A percentile compares a stretch with the other conserved stretches of the same genome.
phyloP scores from a whole-genome alignment of 2,888 invertebrate genomes.

The Drosophila antonietae region DNA sequence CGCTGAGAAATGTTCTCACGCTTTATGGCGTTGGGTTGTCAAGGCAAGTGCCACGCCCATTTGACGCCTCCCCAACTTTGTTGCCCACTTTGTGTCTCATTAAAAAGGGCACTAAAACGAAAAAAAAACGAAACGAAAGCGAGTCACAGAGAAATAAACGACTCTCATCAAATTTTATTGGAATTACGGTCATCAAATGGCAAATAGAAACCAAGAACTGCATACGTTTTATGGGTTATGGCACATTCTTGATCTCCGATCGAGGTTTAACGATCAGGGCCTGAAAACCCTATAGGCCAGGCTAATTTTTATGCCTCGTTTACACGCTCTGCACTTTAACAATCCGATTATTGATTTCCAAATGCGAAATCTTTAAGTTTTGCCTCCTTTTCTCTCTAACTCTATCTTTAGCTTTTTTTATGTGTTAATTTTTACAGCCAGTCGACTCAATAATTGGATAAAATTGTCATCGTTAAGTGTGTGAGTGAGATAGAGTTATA shows the following conservation, averaged over 20 bases:
- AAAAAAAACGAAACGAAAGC: neutral
- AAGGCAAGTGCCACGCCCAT: conserved; percentile 35
- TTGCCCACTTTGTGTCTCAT: conserved; percentile 67
- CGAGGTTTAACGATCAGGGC: conserved; percentile 51
- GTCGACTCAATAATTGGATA: conserved; percentile 53
- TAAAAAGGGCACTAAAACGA: conserved; percentile 65
- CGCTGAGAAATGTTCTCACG: conserved; percentile 61
- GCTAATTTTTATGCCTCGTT: conserved; percentile 65
- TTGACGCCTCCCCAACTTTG: conserved; percentile 58
- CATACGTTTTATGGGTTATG: conserved; percentile 72
- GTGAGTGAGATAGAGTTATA: no score
- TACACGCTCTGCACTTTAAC: conserved; percentile 55
- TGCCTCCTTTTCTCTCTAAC: neutral
- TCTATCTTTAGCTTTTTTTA: conserved; percentile 17
- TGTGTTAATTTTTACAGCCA: conserved; percentile 54
- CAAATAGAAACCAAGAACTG: conserved; percentile 39
- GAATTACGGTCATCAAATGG: conserved; percentile 24
- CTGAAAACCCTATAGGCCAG: neutral
- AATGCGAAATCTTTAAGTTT: conserved; percentile 11
- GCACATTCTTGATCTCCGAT: conserved; percentile 62
- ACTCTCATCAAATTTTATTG: conserved; percentile 55
- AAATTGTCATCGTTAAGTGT: conserved; percentile 58
- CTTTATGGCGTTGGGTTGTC: conserved; percentile 63
- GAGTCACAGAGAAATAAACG: neutral
- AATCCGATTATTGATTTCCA: conserved; percentile 51